These are phyloP conservation scores for Artibeus lituratus DNA, from an alignment of 2,797 vertebrate species.

Conservation along the genomic window DNA sequence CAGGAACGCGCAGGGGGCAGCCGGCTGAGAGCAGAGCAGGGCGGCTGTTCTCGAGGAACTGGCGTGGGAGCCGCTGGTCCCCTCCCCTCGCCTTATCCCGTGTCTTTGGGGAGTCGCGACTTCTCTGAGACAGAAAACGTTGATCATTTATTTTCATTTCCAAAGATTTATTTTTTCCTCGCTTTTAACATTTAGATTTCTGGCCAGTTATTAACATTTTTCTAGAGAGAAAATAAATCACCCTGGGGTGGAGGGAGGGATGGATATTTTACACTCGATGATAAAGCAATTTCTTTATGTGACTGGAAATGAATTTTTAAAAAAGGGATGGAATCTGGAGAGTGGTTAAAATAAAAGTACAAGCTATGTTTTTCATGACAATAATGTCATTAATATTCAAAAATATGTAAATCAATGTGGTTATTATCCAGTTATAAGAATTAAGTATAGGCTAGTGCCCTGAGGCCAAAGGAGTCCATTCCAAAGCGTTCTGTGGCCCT, in stretches of 20 bases:
- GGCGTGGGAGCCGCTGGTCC: neutral
- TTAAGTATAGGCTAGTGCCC: neutral
- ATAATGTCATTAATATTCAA: conserved; percentile 52
- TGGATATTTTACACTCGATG: conserved; percentile 46
- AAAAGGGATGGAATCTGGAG: neutral
- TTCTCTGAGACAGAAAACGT: neutral
- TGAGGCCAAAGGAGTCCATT: neutral
- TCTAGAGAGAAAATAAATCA: conserved; percentile 62
- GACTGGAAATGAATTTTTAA: conserved; percentile 34
- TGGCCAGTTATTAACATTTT: conserved; percentile 46
- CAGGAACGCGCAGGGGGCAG: neutral
- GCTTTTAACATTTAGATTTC: conserved; percentile 53
- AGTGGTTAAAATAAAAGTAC: conserved; percentile 21
- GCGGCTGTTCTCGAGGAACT: neutral
- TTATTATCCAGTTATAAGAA: neutral
- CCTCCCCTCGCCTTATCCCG: neutral
- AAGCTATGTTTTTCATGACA: conserved; percentile 29
- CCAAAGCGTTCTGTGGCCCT: neutral
- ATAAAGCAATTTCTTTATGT: conserved; percentile 46
- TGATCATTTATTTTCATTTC: conserved; percentile 63
- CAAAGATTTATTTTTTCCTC: conserved; percentile 41
- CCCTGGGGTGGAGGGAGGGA: neutral
- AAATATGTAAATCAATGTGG: neutral
- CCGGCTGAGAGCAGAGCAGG: no score
- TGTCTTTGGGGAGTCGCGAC: neutral